These are phyloP conservation scores for Gortyna flavago DNA, from an alignment of 2,888 invertebrate species.

Conservation along the genomic window DNA sequence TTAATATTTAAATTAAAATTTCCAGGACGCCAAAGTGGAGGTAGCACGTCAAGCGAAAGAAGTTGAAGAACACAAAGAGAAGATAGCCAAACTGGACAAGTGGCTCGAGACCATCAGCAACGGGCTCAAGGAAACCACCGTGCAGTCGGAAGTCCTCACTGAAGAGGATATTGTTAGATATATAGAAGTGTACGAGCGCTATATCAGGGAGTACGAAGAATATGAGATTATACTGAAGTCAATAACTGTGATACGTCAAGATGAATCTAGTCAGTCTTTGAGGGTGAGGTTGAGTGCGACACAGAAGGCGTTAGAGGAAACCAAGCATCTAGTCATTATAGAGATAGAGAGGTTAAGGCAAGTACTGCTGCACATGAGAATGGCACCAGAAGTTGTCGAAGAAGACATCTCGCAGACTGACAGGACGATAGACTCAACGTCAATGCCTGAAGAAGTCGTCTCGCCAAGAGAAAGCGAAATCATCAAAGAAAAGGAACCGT, in stretches of 20 bases:
- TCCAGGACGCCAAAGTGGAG: constrained; percentile 87
- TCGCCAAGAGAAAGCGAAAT: constrained; percentile 77
- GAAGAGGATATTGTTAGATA: constrained; percentile 85
- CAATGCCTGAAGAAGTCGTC: constrained; percentile 93
- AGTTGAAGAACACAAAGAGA: constrained; percentile 82
- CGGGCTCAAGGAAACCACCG: constrained; percentile 85
- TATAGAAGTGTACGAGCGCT: constrained; percentile 87
- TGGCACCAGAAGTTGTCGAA: constrained; percentile 82
- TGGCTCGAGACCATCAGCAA: constrained; percentile 88
- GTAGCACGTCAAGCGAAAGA: constrained; percentile 81
- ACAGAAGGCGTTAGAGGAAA: constrained; percentile 90
- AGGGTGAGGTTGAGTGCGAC: constrained; percentile 90
- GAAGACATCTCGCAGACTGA: constrained; percentile 89
- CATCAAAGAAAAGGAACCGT: constrained; percentile 60
- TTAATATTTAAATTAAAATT: constrained; percentile 46
- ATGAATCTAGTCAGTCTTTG: constrained; percentile 89
- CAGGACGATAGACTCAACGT: constrained; percentile 92
- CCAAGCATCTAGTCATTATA: constrained; percentile 90
- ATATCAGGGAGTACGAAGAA: constrained; percentile 86
- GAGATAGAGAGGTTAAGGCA: constrained; percentile 90
- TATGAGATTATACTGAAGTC: constrained; percentile 85
- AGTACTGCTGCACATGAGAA: constrained; percentile 83
- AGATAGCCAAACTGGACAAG: constrained; percentile 84
- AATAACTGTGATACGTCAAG: constrained; percentile 84
- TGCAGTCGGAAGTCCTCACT: constrained; percentile 78